Evolutionary conservation across 2,113 vertebrate genomes (phyloP), one percentile per base, ranked within the genome.

Genomic region (Melospiza melodia): DNA sequence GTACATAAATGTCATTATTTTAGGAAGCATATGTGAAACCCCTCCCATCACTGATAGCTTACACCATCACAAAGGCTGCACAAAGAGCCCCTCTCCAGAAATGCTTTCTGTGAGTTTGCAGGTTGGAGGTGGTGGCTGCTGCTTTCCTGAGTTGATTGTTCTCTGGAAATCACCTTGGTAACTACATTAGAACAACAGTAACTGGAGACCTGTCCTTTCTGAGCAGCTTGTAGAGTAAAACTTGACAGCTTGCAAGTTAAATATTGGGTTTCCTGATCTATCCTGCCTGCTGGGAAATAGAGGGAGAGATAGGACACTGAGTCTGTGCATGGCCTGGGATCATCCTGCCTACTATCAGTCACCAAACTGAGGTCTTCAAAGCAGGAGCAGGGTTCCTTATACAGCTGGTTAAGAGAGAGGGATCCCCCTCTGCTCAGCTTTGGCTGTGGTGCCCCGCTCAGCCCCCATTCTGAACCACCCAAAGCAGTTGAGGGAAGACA

Each of bases 401-500:
- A 1, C 0, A 31, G 52, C 1, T 41, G 35, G 20, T 28, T 33
- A 23, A 15, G 63, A 77, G 43, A 49, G 41, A 68, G 28, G 11
- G 7, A 11, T 37, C 2, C 10, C 33, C 1, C 2, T 15, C 12
- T 22, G 28, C 69, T 84, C 55, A 46, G 22, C 21, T 68, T 17
- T 88, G 66, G 7, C 49, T 59, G 49, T 71, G 37, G 5, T 24
- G 62, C 44, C 33, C 28, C 33, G 28, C 55, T 62, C 19, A 5
- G 41, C 44, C 30, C 14, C 28, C 10, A 39, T 23, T 31, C 28
- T 15, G 6, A 33, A 33, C 16, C 31, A 46, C 33, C 31, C 3
- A 0, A 5, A 30, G 15, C 6, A 8, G 16, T 24, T 22, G 28
- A 58, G 67, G 41, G 76, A n/a, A 41, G 21, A 15, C 2, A 6